These are phyloP conservation scores for Machimus atricapillus DNA, from an alignment of 2,888 invertebrate genomes.

Conservation along the genomic window DNA sequence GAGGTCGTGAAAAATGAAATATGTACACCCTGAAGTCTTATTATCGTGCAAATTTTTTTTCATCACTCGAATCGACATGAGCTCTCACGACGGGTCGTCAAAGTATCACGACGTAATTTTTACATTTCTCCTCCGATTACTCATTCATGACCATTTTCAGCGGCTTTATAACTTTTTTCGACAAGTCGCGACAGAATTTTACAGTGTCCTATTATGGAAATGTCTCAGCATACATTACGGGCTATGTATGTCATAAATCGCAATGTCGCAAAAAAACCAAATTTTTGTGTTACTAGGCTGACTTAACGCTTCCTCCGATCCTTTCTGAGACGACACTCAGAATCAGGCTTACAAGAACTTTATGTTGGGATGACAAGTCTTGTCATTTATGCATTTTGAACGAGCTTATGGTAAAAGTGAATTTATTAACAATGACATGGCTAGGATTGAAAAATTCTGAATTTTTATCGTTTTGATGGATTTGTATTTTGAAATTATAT, in stretches of 20 bases:
- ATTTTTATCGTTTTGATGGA: neutral
- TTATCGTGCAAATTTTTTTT: neutral
- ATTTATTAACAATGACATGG: neutral
- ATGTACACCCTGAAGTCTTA: neutral
- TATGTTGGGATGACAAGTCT: neutral
- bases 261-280: neutral
- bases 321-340: neutral
- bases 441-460: neutral
- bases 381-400: neutral
- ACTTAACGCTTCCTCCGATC: neutral
- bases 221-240: neutral
- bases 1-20: neutral
- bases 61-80: neutral
- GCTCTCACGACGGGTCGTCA: neutral
- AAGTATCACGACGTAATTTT: neutral
- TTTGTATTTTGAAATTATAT: neutral
- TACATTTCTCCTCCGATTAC: neutral
- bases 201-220: neutral
- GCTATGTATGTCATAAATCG: constrained; percentile 1
- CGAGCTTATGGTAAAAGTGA: neutral
- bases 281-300: neutral
- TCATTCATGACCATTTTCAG: neutral
- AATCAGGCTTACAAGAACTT: neutral
- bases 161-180: neutral
- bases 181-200: neutral